Base-by-base conservation (phyloP, 2,888 invertebrate species). In the Synanthedon tipuliformis region DNA sequence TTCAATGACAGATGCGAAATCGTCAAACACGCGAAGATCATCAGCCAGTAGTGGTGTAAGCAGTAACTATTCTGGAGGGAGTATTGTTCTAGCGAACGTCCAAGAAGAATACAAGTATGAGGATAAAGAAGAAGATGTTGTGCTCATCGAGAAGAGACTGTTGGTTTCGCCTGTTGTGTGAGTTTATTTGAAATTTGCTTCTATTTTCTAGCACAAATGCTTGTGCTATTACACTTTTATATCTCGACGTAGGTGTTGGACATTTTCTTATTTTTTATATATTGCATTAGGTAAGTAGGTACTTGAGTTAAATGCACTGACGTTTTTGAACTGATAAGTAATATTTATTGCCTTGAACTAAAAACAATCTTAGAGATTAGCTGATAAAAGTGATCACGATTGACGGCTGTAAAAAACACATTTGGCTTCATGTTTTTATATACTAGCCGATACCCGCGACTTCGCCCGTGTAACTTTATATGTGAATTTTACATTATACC, bases 71-170 rank as follows among this genome's bases (percentile, higher is more conserved):
- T 82, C 82, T 0, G 74, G 77, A 0, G 82, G 86, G 0, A 79
- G 75, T 55, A 82, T 87, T 4, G 83, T 90, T 49, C 77, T 90
- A 53, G 86, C 90, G 0, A 90, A 86, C 60, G 87, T 93, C 51
- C 89, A 92, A 2, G 94, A 94, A 64, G 91, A 94, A 57, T 94
- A 94, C 65, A 92, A 91, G 52, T 94, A 94, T 66, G 90, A 91
- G 27, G 94, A 95, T 68, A 82, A 87, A 53, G 91, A 93, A 50
- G 90, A 93, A 62, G 90, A 92, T 50, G 87, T 95, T 0, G 89
- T 91, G 4, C 88, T 95, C 50, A 89, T 91, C 59, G 94, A 93
- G 73, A 90, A 89, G 62, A 87, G 91, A 63, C 63, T 90, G 52
- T 78, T 89, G 1, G 85, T 89, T 3, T 82, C 89, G 10, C 80